phyloP scores from a whole-genome alignment of 2,113 vertebrate species.

The Pyxicephalus adspersus region DNA sequence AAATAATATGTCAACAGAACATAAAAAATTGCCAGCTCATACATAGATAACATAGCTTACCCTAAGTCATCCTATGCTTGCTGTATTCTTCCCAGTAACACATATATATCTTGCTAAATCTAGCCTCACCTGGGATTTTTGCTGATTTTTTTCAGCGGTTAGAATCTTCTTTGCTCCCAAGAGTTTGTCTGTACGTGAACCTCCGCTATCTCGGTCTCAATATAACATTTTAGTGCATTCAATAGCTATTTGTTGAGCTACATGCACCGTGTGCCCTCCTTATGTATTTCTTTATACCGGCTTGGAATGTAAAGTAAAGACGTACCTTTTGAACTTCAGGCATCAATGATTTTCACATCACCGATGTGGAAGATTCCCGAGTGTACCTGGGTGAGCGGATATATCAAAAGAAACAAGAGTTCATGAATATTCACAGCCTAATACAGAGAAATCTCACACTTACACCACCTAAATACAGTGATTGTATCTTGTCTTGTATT shows the following conservation, averaged over 20 bases:
- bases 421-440: slow-evolving; percentile 68
- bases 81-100: no score
- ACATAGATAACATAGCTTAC: no score
- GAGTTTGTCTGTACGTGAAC: slow-evolving; percentile 8
- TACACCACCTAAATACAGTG: slow-evolving; percentile 43
- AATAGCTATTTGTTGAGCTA: slow-evolving; percentile 37
- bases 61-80: no score
- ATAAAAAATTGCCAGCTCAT: no score
- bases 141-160: not conserved
- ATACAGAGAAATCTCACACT: slow-evolving; percentile 41
- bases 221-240: slow-evolving; percentile 24
- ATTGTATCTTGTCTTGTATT: slow-evolving; percentile 43
- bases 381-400: slow-evolving; percentile 81
- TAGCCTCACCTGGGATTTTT: not conserved
- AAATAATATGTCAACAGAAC: no score
- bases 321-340: slow-evolving; percentile 76
- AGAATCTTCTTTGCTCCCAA: slow-evolving; percentile 1
- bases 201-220: not conserved
- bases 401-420: slow-evolving; percentile 76
- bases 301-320: slow-evolving; percentile 62
- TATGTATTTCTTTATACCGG: slow-evolving; percentile 25
- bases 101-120: not conserved
- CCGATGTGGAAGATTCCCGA: slow-evolving; percentile 81
- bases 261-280: slow-evolving; percentile 23
- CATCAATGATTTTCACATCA: slow-evolving; percentile 79